Base-by-base conservation (phyloP, 2,888 invertebrate genomes). In the Cephus nigrinus region DNA sequence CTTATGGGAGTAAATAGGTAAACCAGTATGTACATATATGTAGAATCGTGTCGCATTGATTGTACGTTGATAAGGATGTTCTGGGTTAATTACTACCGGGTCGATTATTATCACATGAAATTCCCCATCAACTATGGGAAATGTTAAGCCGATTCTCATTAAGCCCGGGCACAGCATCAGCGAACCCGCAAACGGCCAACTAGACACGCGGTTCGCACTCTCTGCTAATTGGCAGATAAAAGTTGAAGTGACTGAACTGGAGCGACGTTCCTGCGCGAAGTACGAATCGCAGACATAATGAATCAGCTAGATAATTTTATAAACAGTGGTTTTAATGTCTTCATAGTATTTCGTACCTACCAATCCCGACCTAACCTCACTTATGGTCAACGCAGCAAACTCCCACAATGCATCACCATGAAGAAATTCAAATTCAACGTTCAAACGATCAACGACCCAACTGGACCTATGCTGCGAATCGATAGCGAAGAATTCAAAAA, bases 151-250 rank as follows among this genome's bases (percentile, higher is more conserved):
- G 55, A 23, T 55, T 55, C 55, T 55, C 55, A 55, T 55, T 55
- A 55, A 23, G 55, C 23, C 23, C 23, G 23, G 55, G 23, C 55
- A 23, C 55, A 55, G 55, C 55, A 55, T 55, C 55, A 15, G 23
- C 55, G 23, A 9, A 23, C 23, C 31, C 15, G 33, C 31, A 71
- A 71, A 71, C 71, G 9, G 15, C 71, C 32, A 71, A 71, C 71
- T 71, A 71, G 71, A 71, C 71, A 32, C 71, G 55, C 55, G 31
- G 31, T 71, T 71, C 71, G 71, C 71, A 71, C 71, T 33, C 32
- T 31, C 31, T 71, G 71, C 71, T 71, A 71, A 71, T 71, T 71
- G 71, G 71, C 31, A 23, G 71, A 23, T 71, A 33, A 32, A 71
- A 32, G 71, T 71, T 12, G 71, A 30, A 32, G 71, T 15, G 32